Percentiles rank a stretch among this genome's conserved stretches.
phyloP scores from a whole-genome alignment of 2,888 invertebrate species.

The Sussaba pulchella region DNA sequence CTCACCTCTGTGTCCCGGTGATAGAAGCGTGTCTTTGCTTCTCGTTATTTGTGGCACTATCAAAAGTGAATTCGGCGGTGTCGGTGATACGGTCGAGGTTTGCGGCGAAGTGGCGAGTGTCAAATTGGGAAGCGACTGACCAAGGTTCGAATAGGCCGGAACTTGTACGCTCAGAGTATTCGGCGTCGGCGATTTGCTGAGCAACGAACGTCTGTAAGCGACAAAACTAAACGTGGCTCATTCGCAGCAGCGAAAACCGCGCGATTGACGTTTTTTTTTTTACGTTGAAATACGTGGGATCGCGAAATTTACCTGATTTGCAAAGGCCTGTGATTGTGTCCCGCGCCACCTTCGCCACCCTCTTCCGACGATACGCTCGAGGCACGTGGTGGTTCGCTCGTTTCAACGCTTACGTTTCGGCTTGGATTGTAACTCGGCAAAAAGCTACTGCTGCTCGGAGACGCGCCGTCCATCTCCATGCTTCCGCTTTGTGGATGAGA shows the following conservation, averaged over 20 bases:
- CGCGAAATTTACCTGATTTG: conserved; percentile 80
- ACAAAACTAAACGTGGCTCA: conserved; percentile 31
- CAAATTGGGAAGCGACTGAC: conserved; percentile 93
- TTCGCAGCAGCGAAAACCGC: conserved; percentile 5
- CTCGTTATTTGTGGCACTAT: conserved; percentile 84
- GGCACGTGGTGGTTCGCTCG: conserved; percentile 82
- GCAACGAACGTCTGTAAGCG: conserved; percentile 80
- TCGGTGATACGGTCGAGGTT: conserved; percentile 83
- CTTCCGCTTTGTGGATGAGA: conserved; percentile 78
- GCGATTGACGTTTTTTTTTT: no score
- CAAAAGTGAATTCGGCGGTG: conserved; percentile 83
- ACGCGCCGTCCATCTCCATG: conserved; percentile 83
- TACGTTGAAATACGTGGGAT: no score
- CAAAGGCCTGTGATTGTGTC: conserved; percentile 80
- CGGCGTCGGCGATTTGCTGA: conserved; percentile 86
- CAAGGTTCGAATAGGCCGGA: conserved; percentile 87
- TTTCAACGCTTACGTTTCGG: conserved; percentile 84
- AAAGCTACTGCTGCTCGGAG: conserved; percentile 82
- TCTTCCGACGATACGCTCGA: conserved; percentile 84
- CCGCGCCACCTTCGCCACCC: conserved; percentile 78
- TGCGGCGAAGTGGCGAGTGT: conserved; percentile 84
- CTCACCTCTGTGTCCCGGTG: conserved; percentile 83
- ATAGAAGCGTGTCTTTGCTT: conserved; percentile 83
- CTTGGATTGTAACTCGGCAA: conserved; percentile 81
- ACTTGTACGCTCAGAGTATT: conserved; percentile 92